Base-by-base conservation (phyloP, 30 jellyfish, hydroid and myxozoan genomes). In the Cassiopea andromeda region DNA sequence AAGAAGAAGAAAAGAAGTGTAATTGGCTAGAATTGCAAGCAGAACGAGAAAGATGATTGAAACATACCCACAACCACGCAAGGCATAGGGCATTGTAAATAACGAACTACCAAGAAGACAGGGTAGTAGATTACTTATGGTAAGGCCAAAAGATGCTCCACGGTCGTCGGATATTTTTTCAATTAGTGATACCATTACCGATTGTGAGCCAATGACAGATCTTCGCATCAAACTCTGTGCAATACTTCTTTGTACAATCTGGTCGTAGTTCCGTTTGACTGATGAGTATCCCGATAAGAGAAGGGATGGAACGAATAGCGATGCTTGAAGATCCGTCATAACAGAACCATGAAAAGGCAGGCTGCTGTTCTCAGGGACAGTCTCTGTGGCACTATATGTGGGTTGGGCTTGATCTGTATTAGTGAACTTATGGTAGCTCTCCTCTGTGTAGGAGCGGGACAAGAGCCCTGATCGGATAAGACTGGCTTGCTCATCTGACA, bases 141-240 rank as follows among this genome's bases (percentile, higher is more conserved):
- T 90, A 17, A 95, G 74, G 57, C 88, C 86, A 15, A 90, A 72
- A 7, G 98, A 77, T 18, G 97, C 91, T 7, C 97, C 98, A 1
- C 97, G 94, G 78, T 92, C 97, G 80, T 85, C 94, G 13, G 97
- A 92, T 19, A 92, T 46, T 59, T 92, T 92, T 60, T 92, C 97
- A 19, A 92, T 68, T 19, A 92, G 70, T 1, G 95, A 85, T 50
- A 72, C 83, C 73, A 72, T 59, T 38, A 70, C 46, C 1, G 92
- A 84, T 12, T 46, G 60, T 1, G 91, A 67, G 61, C 83, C 91
- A 50, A 60, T 64, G 2, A 82, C 38, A 16, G 83, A 69, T 69
- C 91, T 82, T 19, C 83, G 75, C 9, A 70, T 16, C 75, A 69
- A 3, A 75, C 83, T 69, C 43, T 82, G 91, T 1, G 91, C 91